Evolutionary conservation across 2,888 invertebrate species (phyloP).

Genomic region (Psococerastis gibbosa): DNA sequence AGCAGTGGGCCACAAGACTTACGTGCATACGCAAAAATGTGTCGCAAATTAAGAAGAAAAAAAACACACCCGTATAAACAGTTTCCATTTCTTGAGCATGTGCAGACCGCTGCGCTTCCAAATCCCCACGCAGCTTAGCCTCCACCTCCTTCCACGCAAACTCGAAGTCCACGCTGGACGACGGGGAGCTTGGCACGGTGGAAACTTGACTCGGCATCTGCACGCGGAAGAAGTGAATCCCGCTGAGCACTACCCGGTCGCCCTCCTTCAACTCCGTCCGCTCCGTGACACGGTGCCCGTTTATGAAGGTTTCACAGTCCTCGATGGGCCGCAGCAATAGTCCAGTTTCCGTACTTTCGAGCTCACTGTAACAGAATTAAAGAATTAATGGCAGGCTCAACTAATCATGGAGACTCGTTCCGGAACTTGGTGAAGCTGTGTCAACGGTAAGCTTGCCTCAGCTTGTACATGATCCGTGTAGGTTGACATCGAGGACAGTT

Average conservation of each 20-base stretch:
- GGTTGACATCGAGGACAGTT: too few species aligned
- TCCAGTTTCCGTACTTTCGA: conserved; percentile 29
- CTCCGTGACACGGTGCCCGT: conserved; percentile 30
- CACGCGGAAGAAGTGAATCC: conserved; percentile 35
- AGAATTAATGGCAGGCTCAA: neutral
- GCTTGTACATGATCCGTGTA: too few species aligned
- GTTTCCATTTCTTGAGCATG: conserved; percentile 17
- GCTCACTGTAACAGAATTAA: conserved; percentile 24
- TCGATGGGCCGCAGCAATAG: conserved; percentile 29
- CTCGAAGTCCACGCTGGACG: conserved; percentile 27
- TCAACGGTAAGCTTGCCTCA: too few species aligned
- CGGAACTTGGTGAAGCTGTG: too few species aligned
- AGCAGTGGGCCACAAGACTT: too few species aligned
- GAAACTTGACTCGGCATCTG: conserved; percentile 28
- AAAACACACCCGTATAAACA: too few species aligned
- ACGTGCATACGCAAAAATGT: too few species aligned
- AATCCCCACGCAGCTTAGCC: conserved; percentile 23
- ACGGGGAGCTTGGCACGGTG: conserved; percentile 20
- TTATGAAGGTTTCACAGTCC: conserved; percentile 32
- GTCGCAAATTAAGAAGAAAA: too few species aligned
- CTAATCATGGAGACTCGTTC: too few species aligned
- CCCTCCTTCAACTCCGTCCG: conserved; percentile 29
- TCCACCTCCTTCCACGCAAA: conserved; percentile 34
- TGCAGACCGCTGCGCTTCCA: conserved; percentile 23
- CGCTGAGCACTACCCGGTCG: conserved; percentile 36